phyloP scores from a whole-genome alignment of 2,888 invertebrate species.

The Tipula unca region DNA sequence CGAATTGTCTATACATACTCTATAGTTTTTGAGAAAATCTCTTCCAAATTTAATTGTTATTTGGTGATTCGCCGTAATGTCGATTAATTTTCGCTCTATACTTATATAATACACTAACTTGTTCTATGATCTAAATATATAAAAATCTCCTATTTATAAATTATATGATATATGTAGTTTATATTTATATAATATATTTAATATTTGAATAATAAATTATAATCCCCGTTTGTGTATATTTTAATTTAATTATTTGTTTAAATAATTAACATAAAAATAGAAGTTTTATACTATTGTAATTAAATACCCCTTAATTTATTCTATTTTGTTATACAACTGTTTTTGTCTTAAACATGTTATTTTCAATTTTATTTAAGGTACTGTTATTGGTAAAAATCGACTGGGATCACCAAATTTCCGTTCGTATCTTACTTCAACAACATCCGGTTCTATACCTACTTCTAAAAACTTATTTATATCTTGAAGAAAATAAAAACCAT shows the following conservation, averaged over 20 bases:
- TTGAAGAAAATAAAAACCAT: slow-evolving; percentile 74
- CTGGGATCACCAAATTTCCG: slow-evolving; percentile 74
- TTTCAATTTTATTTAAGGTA: slow-evolving; percentile 48
- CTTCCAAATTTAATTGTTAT: neutral
- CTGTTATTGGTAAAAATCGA: slow-evolving; percentile 63
- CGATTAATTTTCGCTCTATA: neutral
- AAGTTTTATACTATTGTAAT: neutral
- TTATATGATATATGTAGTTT: neutral
- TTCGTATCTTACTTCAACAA: slow-evolving; percentile 70
- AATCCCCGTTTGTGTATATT: neutral
- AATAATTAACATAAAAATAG: neutral
- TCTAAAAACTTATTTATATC: slow-evolving; percentile 83
- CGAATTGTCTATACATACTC: no score
- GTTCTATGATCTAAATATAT: neutral
- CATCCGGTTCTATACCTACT: slow-evolving; percentile 66
- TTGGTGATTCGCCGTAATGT: neutral
- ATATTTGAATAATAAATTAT: neutral
- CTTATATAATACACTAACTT: neutral
- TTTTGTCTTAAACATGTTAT: neutral
- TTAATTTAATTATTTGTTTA: neutral
- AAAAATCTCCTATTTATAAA: neutral
- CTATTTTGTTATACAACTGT: neutral
- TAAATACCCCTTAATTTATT: neutral
- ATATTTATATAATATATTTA: neutral
- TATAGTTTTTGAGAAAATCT: no score